These are phyloP conservation scores for Triplophysa rosa DNA, from an alignment of 2,113 vertebrate genomes.

Conservation along the genomic window DNA sequence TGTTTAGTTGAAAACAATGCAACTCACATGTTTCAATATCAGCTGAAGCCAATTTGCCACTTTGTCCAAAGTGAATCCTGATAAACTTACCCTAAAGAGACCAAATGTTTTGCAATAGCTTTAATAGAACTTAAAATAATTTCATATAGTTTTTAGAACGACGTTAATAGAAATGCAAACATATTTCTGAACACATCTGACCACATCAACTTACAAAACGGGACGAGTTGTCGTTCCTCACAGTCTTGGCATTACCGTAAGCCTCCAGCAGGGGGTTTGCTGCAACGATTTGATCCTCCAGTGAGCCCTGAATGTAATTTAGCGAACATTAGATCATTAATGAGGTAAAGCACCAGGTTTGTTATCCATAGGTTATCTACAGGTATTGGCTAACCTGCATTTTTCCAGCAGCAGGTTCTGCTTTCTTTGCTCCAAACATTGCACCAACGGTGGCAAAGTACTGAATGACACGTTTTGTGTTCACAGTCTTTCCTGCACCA, in stretches of 20 bases:
- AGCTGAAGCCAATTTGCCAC: constrained; percentile 90
- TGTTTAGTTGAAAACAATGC: background rate
- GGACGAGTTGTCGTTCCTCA: constrained; percentile 77
- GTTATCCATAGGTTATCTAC: background rate
- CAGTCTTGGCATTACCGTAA: constrained; percentile 65
- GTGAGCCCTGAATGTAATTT: constrained; percentile 76
- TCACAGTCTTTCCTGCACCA: constrained; percentile 93
- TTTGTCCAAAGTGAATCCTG: constrained; percentile 87
- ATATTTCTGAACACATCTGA: too few species aligned
- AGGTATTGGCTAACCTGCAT: constrained; percentile 73
- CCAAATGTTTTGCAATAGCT: too few species aligned
- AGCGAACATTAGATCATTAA: background rate
- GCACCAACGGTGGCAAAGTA: constrained; percentile 91
- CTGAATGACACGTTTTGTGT: constrained; percentile 95
- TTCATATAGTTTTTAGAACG: too few species aligned
- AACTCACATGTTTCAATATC: constrained; percentile 93
- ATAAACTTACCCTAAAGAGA: constrained; percentile 87
- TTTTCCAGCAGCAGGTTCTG: constrained; percentile 66
- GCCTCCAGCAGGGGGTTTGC: constrained; percentile 61
- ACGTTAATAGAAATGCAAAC: too few species aligned
- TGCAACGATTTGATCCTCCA: constrained; percentile 73
- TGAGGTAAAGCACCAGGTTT: background rate
- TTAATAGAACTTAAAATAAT: too few species aligned
- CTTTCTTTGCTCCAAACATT: constrained; percentile 67
- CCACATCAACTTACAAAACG: constrained; percentile 70